Percentiles rank a stretch among this genome's conserved stretches.
Conservation (phyloP, 2,888 invertebrate genomes). For the Drosophila tanythrix region DNA sequence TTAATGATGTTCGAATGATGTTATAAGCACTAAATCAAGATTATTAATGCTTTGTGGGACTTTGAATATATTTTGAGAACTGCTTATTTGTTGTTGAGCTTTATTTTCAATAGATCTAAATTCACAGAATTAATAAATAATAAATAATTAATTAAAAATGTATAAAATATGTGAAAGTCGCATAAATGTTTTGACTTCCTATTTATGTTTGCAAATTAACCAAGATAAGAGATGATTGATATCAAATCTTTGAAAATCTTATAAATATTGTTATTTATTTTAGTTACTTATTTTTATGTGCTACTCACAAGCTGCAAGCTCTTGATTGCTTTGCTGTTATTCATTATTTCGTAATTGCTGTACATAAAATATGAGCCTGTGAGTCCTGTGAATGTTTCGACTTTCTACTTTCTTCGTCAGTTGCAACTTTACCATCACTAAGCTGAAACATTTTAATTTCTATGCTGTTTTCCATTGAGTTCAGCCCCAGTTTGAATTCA, state of each 20-base stretch:
- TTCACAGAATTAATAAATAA: not conserved
- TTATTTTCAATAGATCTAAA: not conserved
- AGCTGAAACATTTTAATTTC: slow-evolving; percentile 7
- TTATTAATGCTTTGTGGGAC: slow-evolving; percentile 1
- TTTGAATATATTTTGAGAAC: not conserved
- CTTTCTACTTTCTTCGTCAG: not conserved
- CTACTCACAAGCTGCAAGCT: slow-evolving; percentile 15
- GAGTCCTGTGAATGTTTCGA: not conserved
- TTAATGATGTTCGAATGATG: not conserved
- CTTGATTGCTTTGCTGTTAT: slow-evolving; percentile 17
- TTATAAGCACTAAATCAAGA: not conserved
- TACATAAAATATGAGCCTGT: not conserved
- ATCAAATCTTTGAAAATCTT: not conserved
- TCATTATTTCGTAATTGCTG: not conserved
- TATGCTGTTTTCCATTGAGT: slow-evolving; percentile 2
- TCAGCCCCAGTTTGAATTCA: slow-evolving; percentile 13
- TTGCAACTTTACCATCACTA: not conserved
- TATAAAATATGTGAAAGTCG: not conserved
- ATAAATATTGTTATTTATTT: not conserved
- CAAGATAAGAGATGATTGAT: not conserved
- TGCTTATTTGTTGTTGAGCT: not conserved
- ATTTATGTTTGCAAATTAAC: not conserved
- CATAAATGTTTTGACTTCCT: not conserved
- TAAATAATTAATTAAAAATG: not conserved
- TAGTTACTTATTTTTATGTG: not conserved